These are phyloP conservation scores for Drosophila ezoana DNA, from an alignment of 2,888 invertebrate species.

Conservation along the genomic window DNA sequence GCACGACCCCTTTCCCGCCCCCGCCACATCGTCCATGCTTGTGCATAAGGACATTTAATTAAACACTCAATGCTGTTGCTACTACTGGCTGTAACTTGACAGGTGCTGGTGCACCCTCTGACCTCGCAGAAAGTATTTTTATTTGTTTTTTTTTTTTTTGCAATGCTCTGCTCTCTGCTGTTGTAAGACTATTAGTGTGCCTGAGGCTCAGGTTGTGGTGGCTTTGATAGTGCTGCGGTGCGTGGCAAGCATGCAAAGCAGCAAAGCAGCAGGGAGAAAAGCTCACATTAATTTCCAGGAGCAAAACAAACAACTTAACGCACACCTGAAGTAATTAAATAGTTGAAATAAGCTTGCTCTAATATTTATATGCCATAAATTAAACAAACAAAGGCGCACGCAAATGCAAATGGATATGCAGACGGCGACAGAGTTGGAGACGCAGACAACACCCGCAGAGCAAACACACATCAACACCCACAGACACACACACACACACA, in stretches of 20 bases:
- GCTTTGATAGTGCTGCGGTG: not conserved
- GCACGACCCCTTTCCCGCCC: not conserved
- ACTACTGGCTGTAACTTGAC: slow-evolving; percentile 4
- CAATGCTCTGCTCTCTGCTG: slow-evolving; percentile 6
- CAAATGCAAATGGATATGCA: slow-evolving; percentile 22
- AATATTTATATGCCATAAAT: slow-evolving; percentile 77
- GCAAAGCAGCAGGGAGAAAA: slow-evolving; percentile 9
- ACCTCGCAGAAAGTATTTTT: slow-evolving; percentile 13
- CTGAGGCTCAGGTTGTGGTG: slow-evolving; percentile 11
- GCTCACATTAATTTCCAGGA: slow-evolving; percentile 29
- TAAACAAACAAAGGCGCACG: slow-evolving; percentile 68
- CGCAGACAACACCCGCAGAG: slow-evolving; percentile 20
- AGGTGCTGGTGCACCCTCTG: slow-evolving; percentile 19
- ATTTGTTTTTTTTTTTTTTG: not conserved
- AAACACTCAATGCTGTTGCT: slow-evolving; percentile 46
- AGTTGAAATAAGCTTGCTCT: slow-evolving; percentile 76
- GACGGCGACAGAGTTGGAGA: slow-evolving; percentile 7
- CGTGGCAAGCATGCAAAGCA: slow-evolving; percentile 12
- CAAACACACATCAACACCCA: slow-evolving; percentile 12
- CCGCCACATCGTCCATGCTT: not conserved
- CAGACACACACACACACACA: not conserved
- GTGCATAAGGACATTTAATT: slow-evolving; percentile 54
- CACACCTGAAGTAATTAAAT: slow-evolving; percentile 77
- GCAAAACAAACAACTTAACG: slow-evolving; percentile 43
- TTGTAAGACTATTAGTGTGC: slow-evolving; percentile 38